A percentile compares a stretch with the other conserved stretches of the same genome.
These are phyloP conservation scores for Megaceryle alcyon DNA, from an alignment of 2,797 vertebrate species.

Conservation along the genomic window DNA sequence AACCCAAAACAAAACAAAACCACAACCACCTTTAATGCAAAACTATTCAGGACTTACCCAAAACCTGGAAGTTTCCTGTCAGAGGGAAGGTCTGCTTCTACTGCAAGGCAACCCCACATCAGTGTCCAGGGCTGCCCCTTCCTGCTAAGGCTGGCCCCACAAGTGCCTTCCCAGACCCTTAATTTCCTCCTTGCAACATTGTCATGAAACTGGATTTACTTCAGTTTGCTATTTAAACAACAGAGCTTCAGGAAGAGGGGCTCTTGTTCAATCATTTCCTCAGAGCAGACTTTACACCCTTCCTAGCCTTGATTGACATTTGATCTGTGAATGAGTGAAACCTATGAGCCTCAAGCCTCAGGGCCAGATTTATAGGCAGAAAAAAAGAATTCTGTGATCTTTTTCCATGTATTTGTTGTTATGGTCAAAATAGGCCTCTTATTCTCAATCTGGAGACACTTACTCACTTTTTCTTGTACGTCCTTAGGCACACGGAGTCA, in stretches of 20 bases:
- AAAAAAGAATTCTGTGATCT: conserved; percentile 57
- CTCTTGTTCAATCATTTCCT: neutral
- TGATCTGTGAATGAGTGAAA: conserved; percentile 25
- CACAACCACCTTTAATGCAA: neutral
- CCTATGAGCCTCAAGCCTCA: neutral
- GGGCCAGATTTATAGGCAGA: conserved; percentile 57
- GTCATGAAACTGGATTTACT: neutral
- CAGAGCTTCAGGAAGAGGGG: neutral
- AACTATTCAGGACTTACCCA: neutral
- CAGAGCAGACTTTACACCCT: neutral
- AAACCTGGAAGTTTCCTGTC: neutral
- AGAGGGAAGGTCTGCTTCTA: neutral
- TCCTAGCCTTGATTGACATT: conserved; percentile 26
- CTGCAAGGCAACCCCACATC: neutral
- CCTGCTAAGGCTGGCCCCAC: rapidly evolving
- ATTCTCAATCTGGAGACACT: conserved; percentile 23
- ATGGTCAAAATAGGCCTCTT: neutral
- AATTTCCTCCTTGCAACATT: neutral
- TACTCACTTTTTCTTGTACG: neutral
- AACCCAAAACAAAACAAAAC: no score
- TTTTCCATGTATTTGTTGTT: conserved; percentile 35
- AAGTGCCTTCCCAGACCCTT: neutral
- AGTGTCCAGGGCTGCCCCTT: neutral
- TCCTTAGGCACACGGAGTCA: neutral
- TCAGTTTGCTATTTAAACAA: neutral